These are phyloP conservation scores for Papilio polyxenes DNA, from an alignment of 1,140 invertebrate species.

Conservation along the genomic window DNA sequence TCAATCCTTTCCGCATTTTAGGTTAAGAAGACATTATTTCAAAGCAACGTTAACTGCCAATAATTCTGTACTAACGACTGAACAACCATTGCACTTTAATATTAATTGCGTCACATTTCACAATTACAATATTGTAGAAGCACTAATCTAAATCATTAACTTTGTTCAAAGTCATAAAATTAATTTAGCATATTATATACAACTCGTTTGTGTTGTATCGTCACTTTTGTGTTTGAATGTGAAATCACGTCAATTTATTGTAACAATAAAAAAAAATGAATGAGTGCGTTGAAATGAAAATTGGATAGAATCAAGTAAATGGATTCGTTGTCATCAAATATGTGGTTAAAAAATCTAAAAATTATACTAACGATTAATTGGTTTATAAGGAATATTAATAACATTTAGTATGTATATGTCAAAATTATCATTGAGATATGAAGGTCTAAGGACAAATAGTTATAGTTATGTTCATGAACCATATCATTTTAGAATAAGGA, in stretches of 20 bases:
- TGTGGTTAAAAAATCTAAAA: neutral
- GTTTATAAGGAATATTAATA: neutral
- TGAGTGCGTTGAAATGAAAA: neutral
- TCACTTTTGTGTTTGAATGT: neutral
- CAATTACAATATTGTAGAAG: slow-evolving; percentile 7
- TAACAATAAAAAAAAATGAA: neutral
- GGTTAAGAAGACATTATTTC: slow-evolving; percentile 56
- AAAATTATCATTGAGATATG: slow-evolving; percentile 23
- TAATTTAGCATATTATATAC: neutral
- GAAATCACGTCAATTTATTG: slow-evolving; percentile 12
- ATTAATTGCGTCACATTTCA: slow-evolving; percentile 23
- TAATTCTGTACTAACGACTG: slow-evolving; percentile 49
- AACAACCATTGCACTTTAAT: slow-evolving; percentile 41
- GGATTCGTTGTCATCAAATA: neutral
- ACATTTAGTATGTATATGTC: neutral
- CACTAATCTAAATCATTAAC: neutral
- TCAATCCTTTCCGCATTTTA: slow-evolving; percentile 77
- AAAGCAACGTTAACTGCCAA: slow-evolving; percentile 58
- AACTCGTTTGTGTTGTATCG: neutral
- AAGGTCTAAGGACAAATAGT: slow-evolving; percentile 48
- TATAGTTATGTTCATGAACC: slow-evolving; percentile 53
- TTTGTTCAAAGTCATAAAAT: neutral
- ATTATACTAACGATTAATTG: too few relatives aligned
- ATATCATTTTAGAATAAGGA: slow-evolving; percentile 68
- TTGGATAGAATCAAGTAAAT: neutral